These are phyloP conservation scores for Clepsis dumicolana DNA, from an alignment of 2,888 invertebrate genomes.

Conservation along the genomic window DNA sequence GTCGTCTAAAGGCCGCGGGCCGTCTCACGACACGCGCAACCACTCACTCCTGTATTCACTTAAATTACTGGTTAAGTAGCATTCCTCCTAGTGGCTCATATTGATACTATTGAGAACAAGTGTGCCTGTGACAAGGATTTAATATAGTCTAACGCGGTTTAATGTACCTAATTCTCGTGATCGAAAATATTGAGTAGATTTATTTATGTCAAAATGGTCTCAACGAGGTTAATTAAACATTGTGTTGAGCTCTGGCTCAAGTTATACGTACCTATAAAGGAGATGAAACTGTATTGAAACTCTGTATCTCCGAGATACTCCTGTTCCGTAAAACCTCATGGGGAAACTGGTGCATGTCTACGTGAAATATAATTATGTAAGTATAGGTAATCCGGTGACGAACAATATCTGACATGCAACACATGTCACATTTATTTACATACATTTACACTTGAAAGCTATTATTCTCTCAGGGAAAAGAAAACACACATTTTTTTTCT, in stretches of 20 bases:
- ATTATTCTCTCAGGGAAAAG: constrained; percentile 32
- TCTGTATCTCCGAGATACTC: no score
- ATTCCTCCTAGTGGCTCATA: constrained; percentile 33
- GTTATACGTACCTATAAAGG: no score
- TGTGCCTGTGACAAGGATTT: background rate
- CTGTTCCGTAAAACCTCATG: no score
- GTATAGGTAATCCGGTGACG: no score
- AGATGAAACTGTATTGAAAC: no score
- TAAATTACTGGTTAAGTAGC: constrained; percentile 41
- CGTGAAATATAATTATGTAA: no score
- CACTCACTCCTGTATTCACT: constrained; percentile 39
- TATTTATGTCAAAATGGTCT: background rate
- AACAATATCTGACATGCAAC: no score
- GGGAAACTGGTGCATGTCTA: no score
- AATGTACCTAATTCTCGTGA: background rate
- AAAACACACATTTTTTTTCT: no score
- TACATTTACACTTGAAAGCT: constrained; percentile 21
- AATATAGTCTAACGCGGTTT: background rate
- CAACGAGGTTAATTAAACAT: background rate
- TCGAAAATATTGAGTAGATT: background rate
- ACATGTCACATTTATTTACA: background rate
- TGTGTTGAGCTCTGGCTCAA: no score
- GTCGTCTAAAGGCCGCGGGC: constrained; percentile 53
- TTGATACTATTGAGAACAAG: constrained; percentile 15
- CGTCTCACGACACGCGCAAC: constrained; percentile 34